A percentile compares a stretch with the other conserved stretches of the same genome.
These are phyloP conservation scores for Fulmarus glacialis DNA, from an alignment of 2,113 vertebrate species.

Conservation along the genomic window DNA sequence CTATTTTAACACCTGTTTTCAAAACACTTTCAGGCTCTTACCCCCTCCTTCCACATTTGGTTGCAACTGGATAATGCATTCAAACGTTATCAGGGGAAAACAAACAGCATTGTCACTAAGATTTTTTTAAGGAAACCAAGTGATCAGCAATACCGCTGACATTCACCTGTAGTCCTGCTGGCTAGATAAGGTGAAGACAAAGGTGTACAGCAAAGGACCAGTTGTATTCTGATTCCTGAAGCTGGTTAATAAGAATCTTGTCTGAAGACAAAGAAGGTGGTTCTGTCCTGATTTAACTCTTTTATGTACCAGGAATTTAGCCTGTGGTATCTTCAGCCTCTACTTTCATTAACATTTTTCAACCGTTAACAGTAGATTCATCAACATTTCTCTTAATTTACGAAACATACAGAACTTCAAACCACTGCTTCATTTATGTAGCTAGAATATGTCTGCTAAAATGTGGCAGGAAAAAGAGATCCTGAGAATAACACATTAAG, in stretches of 20 bases:
- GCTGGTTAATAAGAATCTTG: not conserved
- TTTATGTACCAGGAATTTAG: not conserved
- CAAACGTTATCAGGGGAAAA: not conserved
- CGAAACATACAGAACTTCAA: not conserved
- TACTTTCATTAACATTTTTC: not conserved
- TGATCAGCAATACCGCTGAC: not conserved
- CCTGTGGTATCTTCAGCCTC: not conserved
- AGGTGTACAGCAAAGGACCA: not conserved
- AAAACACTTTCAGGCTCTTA: not conserved
- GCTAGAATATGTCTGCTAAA: not conserved
- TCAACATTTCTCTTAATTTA: not conserved
- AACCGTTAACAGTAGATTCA: not conserved
- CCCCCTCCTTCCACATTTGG: not conserved
- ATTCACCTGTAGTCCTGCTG: not conserved
- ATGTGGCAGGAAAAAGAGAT: not conserved
- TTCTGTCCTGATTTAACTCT: not conserved
- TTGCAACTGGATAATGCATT: not conserved
- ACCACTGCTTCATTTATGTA: not conserved
- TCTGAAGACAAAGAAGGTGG: not conserved
- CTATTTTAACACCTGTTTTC: not conserved
- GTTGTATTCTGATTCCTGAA: not conserved
- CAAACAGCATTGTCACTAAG: not conserved
- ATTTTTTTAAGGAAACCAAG: not conserved
- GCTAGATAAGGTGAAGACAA: not conserved
- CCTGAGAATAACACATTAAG: not conserved